These are phyloP conservation scores for Cariama cristata DNA, from an alignment of 2,113 vertebrate species.

Conservation along the genomic window DNA sequence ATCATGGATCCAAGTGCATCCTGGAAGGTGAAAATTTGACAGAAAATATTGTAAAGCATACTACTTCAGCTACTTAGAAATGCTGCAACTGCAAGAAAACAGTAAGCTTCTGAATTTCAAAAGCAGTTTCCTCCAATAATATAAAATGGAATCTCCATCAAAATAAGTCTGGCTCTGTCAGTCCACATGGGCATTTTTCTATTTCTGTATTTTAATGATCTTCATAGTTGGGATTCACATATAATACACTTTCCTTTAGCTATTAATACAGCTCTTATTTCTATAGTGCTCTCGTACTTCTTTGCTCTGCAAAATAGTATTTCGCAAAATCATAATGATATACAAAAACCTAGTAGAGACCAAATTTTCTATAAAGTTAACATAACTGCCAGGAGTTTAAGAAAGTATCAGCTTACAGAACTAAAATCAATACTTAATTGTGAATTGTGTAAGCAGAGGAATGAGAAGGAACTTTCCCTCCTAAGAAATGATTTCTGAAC, in stretches of 20 bases:
- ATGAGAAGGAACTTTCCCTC: background rate
- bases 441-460: background rate
- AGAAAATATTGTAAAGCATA: background rate
- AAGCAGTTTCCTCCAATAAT: background rate
- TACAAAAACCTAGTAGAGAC: background rate
- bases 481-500: background rate
- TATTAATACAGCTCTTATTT: background rate
- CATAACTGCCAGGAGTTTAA: background rate
- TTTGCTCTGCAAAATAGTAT: background rate
- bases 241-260: background rate
- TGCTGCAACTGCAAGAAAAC: background rate
- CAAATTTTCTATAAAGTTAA: background rate
- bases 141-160: background rate
- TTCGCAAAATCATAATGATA: background rate
- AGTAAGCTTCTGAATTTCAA: background rate
- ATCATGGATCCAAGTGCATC: background rate
- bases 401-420: background rate
- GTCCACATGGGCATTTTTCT: background rate
- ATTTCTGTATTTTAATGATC: background rate
- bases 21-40: background rate
- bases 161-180: background rate
- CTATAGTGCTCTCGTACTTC: background rate
- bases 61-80: background rate
- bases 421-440: background rate
- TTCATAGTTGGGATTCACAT: background rate